These are phyloP conservation scores for Pampus argenteus DNA, from an alignment of 2,797 vertebrate genomes.

Conservation along the genomic window DNA sequence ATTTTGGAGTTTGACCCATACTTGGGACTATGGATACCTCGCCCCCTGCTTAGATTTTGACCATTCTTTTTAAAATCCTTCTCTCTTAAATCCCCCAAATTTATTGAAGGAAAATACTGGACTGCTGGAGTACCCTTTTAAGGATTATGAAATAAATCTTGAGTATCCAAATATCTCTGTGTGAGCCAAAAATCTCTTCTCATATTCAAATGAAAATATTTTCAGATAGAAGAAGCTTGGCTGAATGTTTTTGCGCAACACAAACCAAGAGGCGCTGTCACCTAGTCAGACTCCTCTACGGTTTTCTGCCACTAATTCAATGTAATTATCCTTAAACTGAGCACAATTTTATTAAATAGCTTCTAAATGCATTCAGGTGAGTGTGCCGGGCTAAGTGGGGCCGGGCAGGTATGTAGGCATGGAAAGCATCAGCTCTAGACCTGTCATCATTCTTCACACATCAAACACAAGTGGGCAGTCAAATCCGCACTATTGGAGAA, in stretches of 20 bases:
- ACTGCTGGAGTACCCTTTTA: background rate
- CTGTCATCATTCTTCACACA: constrained; percentile 80
- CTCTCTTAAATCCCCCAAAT: background rate
- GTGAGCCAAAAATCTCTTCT: constrained; percentile 13
- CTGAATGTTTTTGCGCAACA: constrained; percentile 22
- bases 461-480: constrained; percentile 72
- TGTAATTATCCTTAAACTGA: constrained; percentile 84
- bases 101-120: background rate
- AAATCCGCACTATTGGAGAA: constrained; percentile 53
- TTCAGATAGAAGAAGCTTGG: constrained; percentile 5
- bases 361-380: constrained; percentile 86
- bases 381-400: constrained; percentile 37
- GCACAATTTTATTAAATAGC: constrained; percentile 83
- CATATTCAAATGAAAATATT: background rate
- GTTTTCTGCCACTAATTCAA: constrained; percentile 74
- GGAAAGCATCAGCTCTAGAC: constrained; percentile 74
- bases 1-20: no score
- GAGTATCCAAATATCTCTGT: constrained; percentile 23
- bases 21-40: no score
- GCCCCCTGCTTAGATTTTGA: no score
- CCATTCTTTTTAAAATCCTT: background rate
- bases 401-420: constrained; percentile 68
- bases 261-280: constrained; percentile 20
- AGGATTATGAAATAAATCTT: constrained; percentile 5
- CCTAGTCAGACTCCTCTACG: constrained; percentile 47